Evolutionary conservation across 1,140 invertebrate genomes (phyloP), one percentile per base, ranked within the genome.

Genomic region (Helicoverpa armigera): DNA sequence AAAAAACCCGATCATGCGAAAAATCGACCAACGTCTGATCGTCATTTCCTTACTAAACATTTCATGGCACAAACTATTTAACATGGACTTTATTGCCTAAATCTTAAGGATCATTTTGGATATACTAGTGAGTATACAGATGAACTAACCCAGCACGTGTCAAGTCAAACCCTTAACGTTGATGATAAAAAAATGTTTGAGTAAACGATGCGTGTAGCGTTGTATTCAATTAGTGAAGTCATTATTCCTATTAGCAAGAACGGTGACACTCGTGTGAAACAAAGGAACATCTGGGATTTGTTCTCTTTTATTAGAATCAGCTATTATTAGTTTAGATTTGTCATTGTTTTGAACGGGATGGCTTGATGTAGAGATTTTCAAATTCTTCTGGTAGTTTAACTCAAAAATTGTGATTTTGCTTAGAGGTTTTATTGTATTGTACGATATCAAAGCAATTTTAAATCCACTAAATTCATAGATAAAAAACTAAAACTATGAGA

Each of bases 1-100:
- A 60, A 76, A 76, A 76, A 76, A 63, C 48, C 61, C 60, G 50
- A 77, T 77, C 75, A 77, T 77, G 75, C 75, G 75, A 77, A 65
- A 77, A 77, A 54, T 67, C 43, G 50, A 77, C 69, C 69, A 31
- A 72, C 75, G 75, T 77, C 75, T 77, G 75, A n/a, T 35, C 48
- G 75, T 77, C 75, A 77, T 77, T 77, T 77, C 51, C 61, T 65
- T 43, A 65, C 75, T 77, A 77, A 77, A 67, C 75, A 50, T 18
- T 77, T 77, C 54, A 65, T 67, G 69, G 23, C 43, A 12, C 31
- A n/a, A 29, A 5, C 48, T 53, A 13, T 54, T 18, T 50, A 77
- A 29, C 14, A 56, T 53, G 10, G n/a, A 67, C 75, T 43, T 31
- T 67, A 77, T 54, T n/a, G 35, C 50, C 48, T 23, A 16, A 5